Base-by-base conservation (phyloP, 2,113 vertebrate genomes). In the Seriola quinqueradiata region DNA sequence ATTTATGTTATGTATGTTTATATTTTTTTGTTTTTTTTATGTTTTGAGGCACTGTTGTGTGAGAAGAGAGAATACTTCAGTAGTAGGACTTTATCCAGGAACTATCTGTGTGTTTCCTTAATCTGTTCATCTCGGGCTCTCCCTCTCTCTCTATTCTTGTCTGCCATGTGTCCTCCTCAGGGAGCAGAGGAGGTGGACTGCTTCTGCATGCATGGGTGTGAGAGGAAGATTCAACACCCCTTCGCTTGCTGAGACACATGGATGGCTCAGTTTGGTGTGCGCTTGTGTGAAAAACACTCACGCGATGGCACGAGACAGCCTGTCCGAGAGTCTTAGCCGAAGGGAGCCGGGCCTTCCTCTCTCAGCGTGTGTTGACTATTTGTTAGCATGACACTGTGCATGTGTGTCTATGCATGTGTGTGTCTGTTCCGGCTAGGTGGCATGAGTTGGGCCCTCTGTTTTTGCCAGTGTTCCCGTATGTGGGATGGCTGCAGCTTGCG, bases 401-500 rank as follows among this genome's bases (percentile, higher is more conserved):
- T 83, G 72, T 75, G 74, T 75, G 66, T 52, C 21, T 71, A 32
- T 17, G 50, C 59, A 66, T 5, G 55, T 73, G 79, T 83, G 73
- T 82, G 83, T 75, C 58, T 70, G 61, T 75, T 89, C 66, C 50
- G 77, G 57, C 23, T 38, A 57, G 69, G 54, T 85, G 85, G 82
- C 87, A 90, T 32, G 55, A 83, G 81, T 73, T 16, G 63, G 86
- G 86, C 79, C 81, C 81, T 82, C 28, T 12, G 55, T 23, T 57
- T 80, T 72, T 67, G 67, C 84, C 90, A 79, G 87, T 21, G 85
- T 90, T 94, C 89, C 85, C 67, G 81, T 89, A 88, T 92, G 91
- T 90, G 89, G 93, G 90, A 93, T 91, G 84, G 92, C 90, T 84
- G 88, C 86, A 91, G 94, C 87, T 97, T 95, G 96, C 96, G 96